A percentile compares a stretch with the other conserved stretches of the same genome.
phyloP scores from a whole-genome alignment of 2,797 vertebrate genomes.

The Hydrolagus colliei region DNA sequence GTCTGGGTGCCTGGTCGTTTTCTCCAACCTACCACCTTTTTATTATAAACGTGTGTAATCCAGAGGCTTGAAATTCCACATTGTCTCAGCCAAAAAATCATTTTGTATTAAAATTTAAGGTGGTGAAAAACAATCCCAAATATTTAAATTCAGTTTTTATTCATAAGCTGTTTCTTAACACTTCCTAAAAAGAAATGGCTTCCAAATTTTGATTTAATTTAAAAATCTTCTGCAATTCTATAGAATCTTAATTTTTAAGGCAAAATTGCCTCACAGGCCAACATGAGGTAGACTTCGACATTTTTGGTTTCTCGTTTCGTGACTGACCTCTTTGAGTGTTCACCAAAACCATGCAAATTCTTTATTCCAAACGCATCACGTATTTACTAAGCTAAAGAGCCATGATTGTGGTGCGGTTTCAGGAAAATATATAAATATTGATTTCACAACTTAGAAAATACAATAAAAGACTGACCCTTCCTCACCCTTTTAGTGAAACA shows the following conservation, averaged over 20 bases:
- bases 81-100: too few relatives aligned
- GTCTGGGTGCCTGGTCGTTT: background rate
- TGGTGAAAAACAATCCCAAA: too few relatives aligned
- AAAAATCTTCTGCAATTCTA: too few relatives aligned
- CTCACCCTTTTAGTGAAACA: slow-evolving; percentile 68
- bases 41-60: background rate
- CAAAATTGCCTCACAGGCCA: too few relatives aligned
- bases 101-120: too few relatives aligned
- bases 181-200: too few relatives aligned
- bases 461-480: slow-evolving; percentile 57
- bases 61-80: too few relatives aligned
- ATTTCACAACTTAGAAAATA: slow-evolving; percentile 60
- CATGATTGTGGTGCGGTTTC: slow-evolving; percentile 59
- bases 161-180: too few relatives aligned
- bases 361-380: slow-evolving; percentile 38
- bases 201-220: too few relatives aligned
- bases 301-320: background rate
- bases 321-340: slow-evolving; percentile 3
- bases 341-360: slow-evolving; percentile 19
- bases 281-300: background rate
- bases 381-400: slow-evolving; percentile 61
- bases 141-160: too few relatives aligned
- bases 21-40: background rate
- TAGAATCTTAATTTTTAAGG: too few relatives aligned
- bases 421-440: slow-evolving; percentile 72